Conservation (phyloP, 2,888 invertebrate species). For the Ecliptopera silaceata region DNA sequence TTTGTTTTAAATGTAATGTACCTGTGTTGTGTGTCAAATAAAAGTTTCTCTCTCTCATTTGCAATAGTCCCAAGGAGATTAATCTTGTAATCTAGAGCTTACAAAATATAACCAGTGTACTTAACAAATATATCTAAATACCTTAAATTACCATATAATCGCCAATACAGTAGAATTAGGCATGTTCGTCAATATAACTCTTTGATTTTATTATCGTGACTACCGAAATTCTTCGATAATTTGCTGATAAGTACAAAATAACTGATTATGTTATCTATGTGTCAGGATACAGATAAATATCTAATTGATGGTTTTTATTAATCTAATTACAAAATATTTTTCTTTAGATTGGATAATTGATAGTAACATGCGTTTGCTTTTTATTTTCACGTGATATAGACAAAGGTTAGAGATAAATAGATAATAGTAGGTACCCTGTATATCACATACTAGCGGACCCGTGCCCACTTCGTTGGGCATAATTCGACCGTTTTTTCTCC, state of each 20-base stretch:
- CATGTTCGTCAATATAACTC: background rate
- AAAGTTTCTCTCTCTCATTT: no score
- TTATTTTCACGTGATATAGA: background rate
- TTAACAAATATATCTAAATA: background rate
- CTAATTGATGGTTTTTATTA: constrained; percentile 2
- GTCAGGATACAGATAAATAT: background rate
- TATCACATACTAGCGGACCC: no score
- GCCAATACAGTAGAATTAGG: background rate
- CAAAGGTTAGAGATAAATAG: background rate
- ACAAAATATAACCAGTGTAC: background rate
- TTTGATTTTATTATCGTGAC: background rate
- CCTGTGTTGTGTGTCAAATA: no score
- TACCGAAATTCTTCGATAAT: constrained; percentile 1
- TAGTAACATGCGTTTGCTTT: background rate
- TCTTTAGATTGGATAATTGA: background rate
- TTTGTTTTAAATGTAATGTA: no score
- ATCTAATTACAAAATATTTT: constrained; percentile 15
- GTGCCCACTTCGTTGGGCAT: no score
- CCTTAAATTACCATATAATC: constrained; percentile 2
- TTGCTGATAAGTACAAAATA: background rate
- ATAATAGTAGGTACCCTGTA: no score
- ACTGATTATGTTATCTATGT: background rate
- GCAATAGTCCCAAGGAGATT: background rate
- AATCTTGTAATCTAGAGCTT: background rate
- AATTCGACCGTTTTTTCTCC: no score